phyloP scores from a whole-genome alignment of 2,113 vertebrate species.

The Bubo bubo region DNA sequence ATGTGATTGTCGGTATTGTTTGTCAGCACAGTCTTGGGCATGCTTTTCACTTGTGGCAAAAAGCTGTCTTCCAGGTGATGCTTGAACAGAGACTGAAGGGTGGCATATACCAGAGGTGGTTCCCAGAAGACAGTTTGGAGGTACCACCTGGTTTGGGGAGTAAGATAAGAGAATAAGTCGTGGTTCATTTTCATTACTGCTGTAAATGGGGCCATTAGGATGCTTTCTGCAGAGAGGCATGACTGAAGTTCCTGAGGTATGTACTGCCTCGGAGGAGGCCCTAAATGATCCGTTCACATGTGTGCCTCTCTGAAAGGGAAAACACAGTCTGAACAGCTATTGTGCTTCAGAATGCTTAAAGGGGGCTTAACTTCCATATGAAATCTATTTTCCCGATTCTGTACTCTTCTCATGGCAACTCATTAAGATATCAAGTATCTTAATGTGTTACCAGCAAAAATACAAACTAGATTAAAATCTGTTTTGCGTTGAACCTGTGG shows the following conservation, averaged over 20 bases:
- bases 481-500: constrained; percentile 5
- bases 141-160: not conserved
- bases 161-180: not conserved
- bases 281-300: not conserved
- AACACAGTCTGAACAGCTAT: not conserved
- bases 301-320: constrained; percentile 9
- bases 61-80: not conserved
- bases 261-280: not conserved
- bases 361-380: constrained; percentile 14
- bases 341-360: not conserved
- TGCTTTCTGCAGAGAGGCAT: not conserved
- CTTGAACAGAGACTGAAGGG: not conserved
- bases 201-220: not conserved
- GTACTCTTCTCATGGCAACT: constrained; percentile 17
- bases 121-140: not conserved
- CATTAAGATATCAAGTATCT: constrained; percentile 44
- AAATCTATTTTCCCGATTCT: constrained; percentile 28
- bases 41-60: not conserved
- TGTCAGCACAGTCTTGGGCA: rapidly evolving
- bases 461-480: constrained; percentile 42
- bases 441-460: constrained; percentile 47
- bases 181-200: not conserved
- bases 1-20: rapidly evolving
- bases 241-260: not conserved
- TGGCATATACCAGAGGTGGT: not conserved